Conservation (phyloP, 2,797 vertebrate genomes). For the Rhinoraja longicauda region DNA sequence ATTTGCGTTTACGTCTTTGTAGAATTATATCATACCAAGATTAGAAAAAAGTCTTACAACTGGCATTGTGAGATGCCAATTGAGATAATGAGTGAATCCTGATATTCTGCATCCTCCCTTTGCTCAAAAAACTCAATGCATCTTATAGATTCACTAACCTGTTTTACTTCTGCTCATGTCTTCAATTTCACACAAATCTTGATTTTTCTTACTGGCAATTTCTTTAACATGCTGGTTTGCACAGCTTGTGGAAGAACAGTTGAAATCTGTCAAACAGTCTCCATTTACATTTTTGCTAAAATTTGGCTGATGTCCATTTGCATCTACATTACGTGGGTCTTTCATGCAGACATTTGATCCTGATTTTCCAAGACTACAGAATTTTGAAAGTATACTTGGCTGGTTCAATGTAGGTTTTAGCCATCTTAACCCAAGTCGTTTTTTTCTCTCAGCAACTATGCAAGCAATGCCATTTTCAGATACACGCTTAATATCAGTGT, state of each 20-base stretch:
- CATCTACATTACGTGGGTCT: constrained; percentile 52
- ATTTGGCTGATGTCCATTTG: constrained; percentile 47
- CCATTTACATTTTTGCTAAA: constrained; percentile 47
- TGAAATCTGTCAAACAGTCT: constrained; percentile 41
- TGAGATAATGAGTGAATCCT: constrained; percentile 11
- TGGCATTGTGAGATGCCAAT: not conserved
- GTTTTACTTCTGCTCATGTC: not conserved
- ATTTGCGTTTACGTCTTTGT: not conserved
- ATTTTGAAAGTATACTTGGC: constrained; percentile 92
- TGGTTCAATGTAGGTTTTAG: constrained; percentile 78
- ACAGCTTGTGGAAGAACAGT: not conserved
- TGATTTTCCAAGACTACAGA: constrained; percentile 78
- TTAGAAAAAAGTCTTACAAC: not conserved
- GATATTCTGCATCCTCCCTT: not conserved
- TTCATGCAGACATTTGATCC: constrained; percentile 60
- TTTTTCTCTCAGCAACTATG: constrained; percentile 67
- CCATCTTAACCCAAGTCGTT: constrained; percentile 73
- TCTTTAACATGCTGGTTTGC: not conserved
- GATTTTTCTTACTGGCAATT: not conserved
- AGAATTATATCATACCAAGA: not conserved
- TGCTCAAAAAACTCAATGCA: not conserved
- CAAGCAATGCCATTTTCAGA: constrained; percentile 52
- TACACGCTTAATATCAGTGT: constrained; percentile 52
- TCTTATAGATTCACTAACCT: not conserved
- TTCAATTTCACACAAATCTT: not conserved